These are phyloP conservation scores for Mesocricetus auratus DNA, from an alignment of 2,113 vertebrate species.

Conservation along the genomic window DNA sequence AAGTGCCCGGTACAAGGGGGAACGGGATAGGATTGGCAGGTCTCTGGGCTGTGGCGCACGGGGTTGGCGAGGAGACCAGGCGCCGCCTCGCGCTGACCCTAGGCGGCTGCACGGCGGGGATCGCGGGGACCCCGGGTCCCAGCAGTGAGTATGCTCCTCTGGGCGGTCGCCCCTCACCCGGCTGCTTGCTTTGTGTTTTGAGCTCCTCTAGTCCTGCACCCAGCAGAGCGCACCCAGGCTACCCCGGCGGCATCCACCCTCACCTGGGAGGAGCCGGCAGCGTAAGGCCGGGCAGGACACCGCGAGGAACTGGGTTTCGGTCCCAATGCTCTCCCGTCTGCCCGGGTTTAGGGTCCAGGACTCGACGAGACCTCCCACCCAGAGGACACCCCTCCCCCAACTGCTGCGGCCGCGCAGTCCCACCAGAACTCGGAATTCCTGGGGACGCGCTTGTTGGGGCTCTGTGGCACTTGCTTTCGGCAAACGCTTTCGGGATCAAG, in stretches of 20 bases:
- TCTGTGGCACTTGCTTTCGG: neutral
- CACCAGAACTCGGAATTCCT: neutral
- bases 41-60: neutral
- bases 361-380: neutral
- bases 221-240: neutral
- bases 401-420: neutral
- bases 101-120: neutral
- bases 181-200: slow-evolving; percentile 41
- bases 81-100: neutral
- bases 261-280: neutral
- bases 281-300: neutral
- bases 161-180: neutral
- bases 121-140: neutral
- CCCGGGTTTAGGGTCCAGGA: fast-evolving
- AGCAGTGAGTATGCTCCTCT: neutral
- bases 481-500: slow-evolving; percentile 20
- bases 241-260: neutral
- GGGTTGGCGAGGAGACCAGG: neutral
- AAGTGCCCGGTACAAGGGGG: neutral
- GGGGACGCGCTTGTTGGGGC: neutral
- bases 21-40: neutral
- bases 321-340: neutral
- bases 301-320: neutral
- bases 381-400: neutral
- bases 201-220: neutral